A percentile compares a stretch with the other conserved stretches of the same genome.
phyloP scores from a whole-genome alignment of 2,888 invertebrate genomes.

The Mesoligia furuncula region DNA sequence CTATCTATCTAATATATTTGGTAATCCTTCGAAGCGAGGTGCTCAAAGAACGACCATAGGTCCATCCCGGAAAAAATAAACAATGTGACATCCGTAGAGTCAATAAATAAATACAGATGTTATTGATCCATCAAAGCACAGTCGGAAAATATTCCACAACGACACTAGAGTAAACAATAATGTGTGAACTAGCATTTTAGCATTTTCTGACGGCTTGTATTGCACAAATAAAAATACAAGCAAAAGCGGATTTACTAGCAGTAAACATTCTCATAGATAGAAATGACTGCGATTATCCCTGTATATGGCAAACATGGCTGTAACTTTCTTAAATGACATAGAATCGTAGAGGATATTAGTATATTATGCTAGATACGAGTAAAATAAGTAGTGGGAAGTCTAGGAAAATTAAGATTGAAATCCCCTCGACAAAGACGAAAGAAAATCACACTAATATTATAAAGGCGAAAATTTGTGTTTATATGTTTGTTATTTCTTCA shows the following conservation, averaged over 20 bases:
- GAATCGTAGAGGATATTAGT: constrained; percentile 22
- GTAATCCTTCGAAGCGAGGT: not conserved
- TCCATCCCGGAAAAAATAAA: not conserved
- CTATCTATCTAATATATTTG: no score
- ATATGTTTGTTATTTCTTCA: no score
- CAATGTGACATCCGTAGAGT: no score
- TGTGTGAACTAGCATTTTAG: constrained; percentile 18
- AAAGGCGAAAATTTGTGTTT: no score
- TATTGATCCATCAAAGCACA: constrained; percentile 1
- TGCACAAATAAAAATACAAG: constrained; percentile 49
- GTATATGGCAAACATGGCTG: constrained; percentile 34
- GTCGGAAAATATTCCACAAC: not conserved
- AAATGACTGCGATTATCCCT: constrained; percentile 56
- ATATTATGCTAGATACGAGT: constrained; percentile 14
- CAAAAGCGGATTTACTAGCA: constrained; percentile 50
- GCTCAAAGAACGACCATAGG: not conserved
- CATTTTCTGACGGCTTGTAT: constrained; percentile 20
- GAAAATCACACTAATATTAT: no score
- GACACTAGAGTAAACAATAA: not conserved
- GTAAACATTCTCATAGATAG: constrained; percentile 56
- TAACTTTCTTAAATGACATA: constrained; percentile 44
- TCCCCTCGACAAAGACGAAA: not conserved
- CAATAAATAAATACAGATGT: not conserved
- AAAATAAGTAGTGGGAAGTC: constrained; percentile 17
- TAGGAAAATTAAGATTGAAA: constrained; percentile 16